phyloP scores from a whole-genome alignment of 2,113 vertebrate genomes.

The Gadus macrocephalus region DNA sequence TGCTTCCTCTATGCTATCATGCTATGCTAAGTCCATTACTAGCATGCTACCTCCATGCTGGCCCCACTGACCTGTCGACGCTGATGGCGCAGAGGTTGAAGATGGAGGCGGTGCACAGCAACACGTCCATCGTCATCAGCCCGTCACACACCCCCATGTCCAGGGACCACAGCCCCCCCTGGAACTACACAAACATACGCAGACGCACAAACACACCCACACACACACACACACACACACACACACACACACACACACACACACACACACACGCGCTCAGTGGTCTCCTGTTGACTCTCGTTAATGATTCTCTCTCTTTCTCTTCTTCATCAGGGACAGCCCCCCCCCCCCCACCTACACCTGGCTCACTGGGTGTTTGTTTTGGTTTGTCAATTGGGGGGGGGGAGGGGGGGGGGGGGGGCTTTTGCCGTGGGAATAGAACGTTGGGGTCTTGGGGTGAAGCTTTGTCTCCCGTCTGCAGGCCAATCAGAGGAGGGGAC shows the following conservation, averaged over 20 bases:
- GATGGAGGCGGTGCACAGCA: slow-evolving; percentile 94
- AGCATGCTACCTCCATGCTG: not conserved
- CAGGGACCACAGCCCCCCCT: slow-evolving; percentile 85
- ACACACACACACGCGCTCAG: not conserved
- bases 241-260: not conserved
- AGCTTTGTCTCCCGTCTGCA: slow-evolving; percentile 2
- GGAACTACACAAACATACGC: slow-evolving; percentile 73
- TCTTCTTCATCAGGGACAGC: not conserved
- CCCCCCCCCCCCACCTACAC: too few relatives aligned
- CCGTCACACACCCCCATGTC: slow-evolving; percentile 79
- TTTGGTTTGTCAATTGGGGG: not conserved
- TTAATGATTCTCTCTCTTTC: not conserved
- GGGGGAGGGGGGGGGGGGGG: too few relatives aligned
- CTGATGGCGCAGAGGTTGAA: slow-evolving; percentile 96
- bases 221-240: slow-evolving; percentile 1
- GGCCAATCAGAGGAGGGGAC: not conserved
- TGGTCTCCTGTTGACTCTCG: not conserved
- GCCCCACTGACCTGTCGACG: slow-evolving; percentile 76
- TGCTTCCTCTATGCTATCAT: too few relatives aligned
- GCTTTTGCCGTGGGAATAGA: slow-evolving; percentile 2
- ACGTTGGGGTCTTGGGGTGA: slow-evolving; percentile 5
- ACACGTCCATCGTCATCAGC: slow-evolving; percentile 93
- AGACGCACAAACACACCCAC: not conserved
- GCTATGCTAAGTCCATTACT: not conserved
- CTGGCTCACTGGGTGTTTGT: not conserved